phyloP scores from a whole-genome alignment of 35 echinoderm and acorn worm genomes.

The Hemicentrotus pulcherrimus region DNA sequence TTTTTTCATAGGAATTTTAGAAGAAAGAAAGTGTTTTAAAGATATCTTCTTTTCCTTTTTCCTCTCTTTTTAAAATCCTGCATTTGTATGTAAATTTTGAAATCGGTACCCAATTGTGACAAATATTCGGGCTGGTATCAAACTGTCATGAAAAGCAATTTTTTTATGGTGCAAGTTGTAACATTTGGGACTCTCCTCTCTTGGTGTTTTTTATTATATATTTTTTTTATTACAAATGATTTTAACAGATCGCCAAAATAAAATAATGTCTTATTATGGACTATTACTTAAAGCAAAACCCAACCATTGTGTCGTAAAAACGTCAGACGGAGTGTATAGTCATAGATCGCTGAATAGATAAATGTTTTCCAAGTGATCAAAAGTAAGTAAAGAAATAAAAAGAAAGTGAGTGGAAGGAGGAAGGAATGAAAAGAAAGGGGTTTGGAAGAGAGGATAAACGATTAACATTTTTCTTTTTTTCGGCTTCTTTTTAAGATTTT shows the following conservation, averaged over 20 bases:
- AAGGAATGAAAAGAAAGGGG: neutral
- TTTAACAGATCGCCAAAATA: neutral
- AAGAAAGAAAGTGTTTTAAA: too few relatives aligned
- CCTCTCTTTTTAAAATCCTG: too few relatives aligned
- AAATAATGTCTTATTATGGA: neutral
- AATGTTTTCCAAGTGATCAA: neutral
- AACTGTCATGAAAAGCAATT: too few relatives aligned
- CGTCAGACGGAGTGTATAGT: neutral
- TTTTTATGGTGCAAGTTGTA: too few relatives aligned
- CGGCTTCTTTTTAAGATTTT: neutral
- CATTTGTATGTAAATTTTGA: too few relatives aligned
- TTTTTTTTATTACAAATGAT: neutral
- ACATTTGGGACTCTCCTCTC: too few relatives aligned
- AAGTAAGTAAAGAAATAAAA: neutral
- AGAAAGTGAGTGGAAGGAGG: neutral
- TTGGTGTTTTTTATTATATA: too few relatives aligned
- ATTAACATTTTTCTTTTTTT: neutral
- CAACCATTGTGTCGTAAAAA: neutral
- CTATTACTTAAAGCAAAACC: neutral
- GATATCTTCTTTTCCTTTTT: too few relatives aligned
- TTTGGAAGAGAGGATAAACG: neutral
- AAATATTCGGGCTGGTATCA: too few relatives aligned
- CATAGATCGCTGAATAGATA: too few relatives aligned
- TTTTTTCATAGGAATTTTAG: too few relatives aligned
- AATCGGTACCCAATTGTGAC: too few relatives aligned